Evolutionary conservation across 2,797 vertebrate genomes (phyloP).

Genomic region (Australoheros facetus): DNA sequence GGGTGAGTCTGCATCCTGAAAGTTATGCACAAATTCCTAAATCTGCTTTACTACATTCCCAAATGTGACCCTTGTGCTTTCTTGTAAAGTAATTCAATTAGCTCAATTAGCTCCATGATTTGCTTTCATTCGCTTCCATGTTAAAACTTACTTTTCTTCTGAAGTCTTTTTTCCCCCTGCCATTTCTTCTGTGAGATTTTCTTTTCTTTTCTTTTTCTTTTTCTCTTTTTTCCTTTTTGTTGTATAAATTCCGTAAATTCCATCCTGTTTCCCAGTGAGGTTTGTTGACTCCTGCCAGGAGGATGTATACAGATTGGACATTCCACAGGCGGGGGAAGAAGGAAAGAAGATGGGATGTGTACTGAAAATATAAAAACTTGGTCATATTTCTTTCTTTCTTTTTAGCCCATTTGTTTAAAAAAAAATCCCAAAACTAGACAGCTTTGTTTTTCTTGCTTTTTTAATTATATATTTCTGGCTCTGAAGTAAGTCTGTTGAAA

Average conservation of each 20-base stretch:
- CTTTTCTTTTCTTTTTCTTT: neutral
- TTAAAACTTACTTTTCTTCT: conserved; percentile 5
- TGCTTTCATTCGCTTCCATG: conserved; percentile 5
- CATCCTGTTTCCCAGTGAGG: conserved; percentile 32
- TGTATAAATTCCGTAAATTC: conserved; percentile 39
- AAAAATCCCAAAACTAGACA: neutral
- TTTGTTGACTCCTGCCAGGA: conserved; percentile 41
- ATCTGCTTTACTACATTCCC: conserved; percentile 30
- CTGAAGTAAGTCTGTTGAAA: neutral
- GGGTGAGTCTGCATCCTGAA: neutral
- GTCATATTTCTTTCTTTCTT: neutral
- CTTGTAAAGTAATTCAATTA: conserved; percentile 41
- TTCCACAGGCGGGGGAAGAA: conserved; percentile 32
- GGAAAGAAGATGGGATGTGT: neutral
- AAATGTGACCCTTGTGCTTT: conserved; percentile 34
- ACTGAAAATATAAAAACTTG: neutral
- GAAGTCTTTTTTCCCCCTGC: neutral
- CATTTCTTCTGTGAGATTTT: neutral
- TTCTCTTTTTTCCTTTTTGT: neutral
- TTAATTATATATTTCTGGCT: neutral
- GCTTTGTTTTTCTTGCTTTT: neutral
- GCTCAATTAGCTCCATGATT: conserved; percentile 13
- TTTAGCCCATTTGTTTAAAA: neutral
- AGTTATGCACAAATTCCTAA: conserved; percentile 38
- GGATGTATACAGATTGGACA: conserved; percentile 26